Percentiles rank a stretch among this genome's conserved stretches.
Evolutionary conservation across 2,888 invertebrate genomes (phyloP).

Genomic region (Muschampia plurimacula): DNA sequence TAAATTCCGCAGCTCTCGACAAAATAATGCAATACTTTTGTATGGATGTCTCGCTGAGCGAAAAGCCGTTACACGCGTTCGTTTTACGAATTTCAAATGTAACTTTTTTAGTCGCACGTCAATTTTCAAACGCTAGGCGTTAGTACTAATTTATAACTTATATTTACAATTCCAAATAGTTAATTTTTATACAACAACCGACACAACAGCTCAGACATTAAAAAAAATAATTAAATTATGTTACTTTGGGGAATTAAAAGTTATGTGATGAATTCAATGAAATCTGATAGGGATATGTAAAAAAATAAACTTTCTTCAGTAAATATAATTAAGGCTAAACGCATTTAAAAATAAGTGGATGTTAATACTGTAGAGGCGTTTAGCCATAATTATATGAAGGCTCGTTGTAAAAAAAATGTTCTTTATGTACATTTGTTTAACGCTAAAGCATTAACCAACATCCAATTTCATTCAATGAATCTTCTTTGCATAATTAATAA

Average conservation of each 20-base stretch:
- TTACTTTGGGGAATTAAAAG: too few relatives aligned
- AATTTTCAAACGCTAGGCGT: slow-evolving; percentile 62
- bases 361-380: too few relatives aligned
- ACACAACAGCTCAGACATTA: background rate
- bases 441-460: background rate
- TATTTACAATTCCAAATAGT: background rate
- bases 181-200: background rate
- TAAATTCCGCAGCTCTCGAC: background rate
- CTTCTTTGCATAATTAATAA: background rate
- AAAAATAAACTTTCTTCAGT: too few relatives aligned
- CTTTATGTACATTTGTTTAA: background rate
- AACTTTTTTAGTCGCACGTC: slow-evolving; percentile 33
- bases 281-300: too few relatives aligned
- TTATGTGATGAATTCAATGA: too few relatives aligned
- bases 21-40: too few relatives aligned
- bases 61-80: background rate
- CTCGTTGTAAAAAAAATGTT: too few relatives aligned
- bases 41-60: background rate
- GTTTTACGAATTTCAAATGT: background rate
- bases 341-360: too few relatives aligned
- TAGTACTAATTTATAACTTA: slow-evolving; percentile 51
- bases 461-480: background rate
- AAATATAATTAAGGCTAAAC: too few relatives aligned
- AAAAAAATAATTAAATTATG: background rate
- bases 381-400: too few relatives aligned